A percentile compares a stretch with the other conserved stretches of the same genome.
Conservation (phyloP, 2,113 vertebrate genomes). For the Corynorhinus townsendii region DNA sequence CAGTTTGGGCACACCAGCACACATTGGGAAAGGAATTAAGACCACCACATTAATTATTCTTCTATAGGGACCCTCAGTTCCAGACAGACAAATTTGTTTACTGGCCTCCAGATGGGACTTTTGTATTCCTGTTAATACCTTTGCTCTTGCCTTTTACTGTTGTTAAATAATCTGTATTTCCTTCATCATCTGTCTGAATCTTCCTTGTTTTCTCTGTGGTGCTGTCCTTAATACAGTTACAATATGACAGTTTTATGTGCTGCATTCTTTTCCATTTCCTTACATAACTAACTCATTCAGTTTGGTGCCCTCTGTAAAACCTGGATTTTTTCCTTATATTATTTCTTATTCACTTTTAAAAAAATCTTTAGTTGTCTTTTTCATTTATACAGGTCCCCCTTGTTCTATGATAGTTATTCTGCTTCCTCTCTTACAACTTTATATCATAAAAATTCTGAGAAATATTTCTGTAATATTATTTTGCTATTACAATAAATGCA, state of each 20-base stretch:
- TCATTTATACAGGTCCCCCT: neutral
- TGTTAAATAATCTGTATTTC: neutral
- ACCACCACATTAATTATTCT: neutral
- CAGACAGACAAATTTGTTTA: neutral
- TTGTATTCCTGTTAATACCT: neutral
- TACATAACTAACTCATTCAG: neutral
- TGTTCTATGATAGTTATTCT: neutral
- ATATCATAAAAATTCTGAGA: slow-evolving; percentile 11
- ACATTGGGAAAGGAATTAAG: neutral
- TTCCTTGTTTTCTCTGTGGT: neutral
- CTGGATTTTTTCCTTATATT: neutral
- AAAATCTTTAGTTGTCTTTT: neutral
- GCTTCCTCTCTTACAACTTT: neutral
- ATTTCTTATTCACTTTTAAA: neutral
- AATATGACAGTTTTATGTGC: neutral
- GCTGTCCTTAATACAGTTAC: neutral
- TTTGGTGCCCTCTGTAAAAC: neutral
- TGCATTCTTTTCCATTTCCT: neutral
- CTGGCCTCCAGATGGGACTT: neutral
- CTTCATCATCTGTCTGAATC: slow-evolving; percentile 2
- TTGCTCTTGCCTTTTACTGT: neutral
- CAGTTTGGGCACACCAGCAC: neutral
- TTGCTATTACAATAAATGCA: neutral
- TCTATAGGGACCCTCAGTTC: neutral
- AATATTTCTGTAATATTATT: neutral